A percentile compares a stretch with the other conserved stretches of the same genome.
Conservation (phyloP, 2,888 invertebrate genomes). For the Oxytorus armatus region DNA sequence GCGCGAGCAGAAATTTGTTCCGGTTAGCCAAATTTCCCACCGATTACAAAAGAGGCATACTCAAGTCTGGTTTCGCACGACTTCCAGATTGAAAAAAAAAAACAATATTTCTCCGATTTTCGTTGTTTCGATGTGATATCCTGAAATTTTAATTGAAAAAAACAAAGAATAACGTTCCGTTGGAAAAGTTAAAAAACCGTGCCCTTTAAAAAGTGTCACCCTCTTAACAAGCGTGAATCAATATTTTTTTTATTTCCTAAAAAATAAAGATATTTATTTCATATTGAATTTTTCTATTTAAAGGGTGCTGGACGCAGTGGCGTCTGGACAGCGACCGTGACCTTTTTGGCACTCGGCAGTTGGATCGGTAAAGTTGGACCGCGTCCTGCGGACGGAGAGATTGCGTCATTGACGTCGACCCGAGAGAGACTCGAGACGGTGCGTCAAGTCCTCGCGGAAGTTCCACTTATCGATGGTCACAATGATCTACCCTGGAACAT, state of each 20-base stretch:
- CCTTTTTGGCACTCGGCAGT: constrained; percentile 78
- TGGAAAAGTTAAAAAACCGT: too few species aligned
- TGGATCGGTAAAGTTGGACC: constrained; percentile 80
- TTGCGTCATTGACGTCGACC: constrained; percentile 85
- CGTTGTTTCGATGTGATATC: too few species aligned
- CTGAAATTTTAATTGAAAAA: too few species aligned
- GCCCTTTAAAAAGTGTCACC: too few species aligned
- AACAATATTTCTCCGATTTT: too few species aligned
- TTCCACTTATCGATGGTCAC: constrained; percentile 89
- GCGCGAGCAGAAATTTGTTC: too few species aligned
- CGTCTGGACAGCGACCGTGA: constrained; percentile 78
- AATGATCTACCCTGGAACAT: constrained; percentile 96
- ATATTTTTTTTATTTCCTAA: neutral
- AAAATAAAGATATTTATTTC: neutral
- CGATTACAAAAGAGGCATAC: too few species aligned
- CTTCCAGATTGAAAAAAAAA: too few species aligned
- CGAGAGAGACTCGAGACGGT: constrained; percentile 87
- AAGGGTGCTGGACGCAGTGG: constrained; percentile 78
- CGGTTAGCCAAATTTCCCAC: too few species aligned
- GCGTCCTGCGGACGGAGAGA: constrained; percentile 79
- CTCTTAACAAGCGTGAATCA: too few species aligned
- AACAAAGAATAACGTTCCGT: too few species aligned
- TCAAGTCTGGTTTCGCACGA: too few species aligned
- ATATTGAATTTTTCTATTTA: constrained; percentile 46
- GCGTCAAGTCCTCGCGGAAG: constrained; percentile 88